phyloP scores from a whole-genome alignment of 2,797 vertebrate species.

The Ctenosaura bakeri region DNA sequence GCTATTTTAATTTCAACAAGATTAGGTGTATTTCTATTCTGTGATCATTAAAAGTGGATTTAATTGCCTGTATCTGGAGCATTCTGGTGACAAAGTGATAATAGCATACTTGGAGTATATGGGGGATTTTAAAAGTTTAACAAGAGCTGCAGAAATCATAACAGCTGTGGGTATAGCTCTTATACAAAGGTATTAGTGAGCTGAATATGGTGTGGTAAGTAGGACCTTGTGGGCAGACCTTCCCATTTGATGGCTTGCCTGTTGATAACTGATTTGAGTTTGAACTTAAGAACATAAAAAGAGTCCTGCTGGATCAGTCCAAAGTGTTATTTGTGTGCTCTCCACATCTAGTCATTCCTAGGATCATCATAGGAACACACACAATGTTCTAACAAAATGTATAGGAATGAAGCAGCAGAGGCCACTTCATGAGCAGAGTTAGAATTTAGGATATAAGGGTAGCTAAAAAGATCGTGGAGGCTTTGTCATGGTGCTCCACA shows the following conservation, averaged over 20 bases:
- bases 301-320: no score
- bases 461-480: background rate
- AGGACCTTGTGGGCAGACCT: background rate
- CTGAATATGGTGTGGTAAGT: background rate
- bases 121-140: background rate
- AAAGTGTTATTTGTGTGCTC: no score
- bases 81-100: background rate
- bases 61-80: background rate
- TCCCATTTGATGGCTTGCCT: background rate
- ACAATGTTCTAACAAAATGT: background rate
- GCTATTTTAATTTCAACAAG: slow-evolving; percentile 4
- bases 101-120: background rate
- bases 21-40: slow-evolving; percentile 6
- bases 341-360: background rate
- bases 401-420: background rate
- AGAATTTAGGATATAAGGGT: background rate
- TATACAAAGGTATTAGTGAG: background rate
- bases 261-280: background rate
- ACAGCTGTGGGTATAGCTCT: background rate
- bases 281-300: background rate
- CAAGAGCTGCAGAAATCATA: background rate
- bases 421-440: background rate
- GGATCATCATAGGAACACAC: background rate
- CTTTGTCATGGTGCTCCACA: background rate
- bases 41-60: background rate